A percentile compares a stretch with the other conserved stretches of the same genome.
Conservation (phyloP, 1,140 invertebrate genomes). For the Danaus melanippus region DNA sequence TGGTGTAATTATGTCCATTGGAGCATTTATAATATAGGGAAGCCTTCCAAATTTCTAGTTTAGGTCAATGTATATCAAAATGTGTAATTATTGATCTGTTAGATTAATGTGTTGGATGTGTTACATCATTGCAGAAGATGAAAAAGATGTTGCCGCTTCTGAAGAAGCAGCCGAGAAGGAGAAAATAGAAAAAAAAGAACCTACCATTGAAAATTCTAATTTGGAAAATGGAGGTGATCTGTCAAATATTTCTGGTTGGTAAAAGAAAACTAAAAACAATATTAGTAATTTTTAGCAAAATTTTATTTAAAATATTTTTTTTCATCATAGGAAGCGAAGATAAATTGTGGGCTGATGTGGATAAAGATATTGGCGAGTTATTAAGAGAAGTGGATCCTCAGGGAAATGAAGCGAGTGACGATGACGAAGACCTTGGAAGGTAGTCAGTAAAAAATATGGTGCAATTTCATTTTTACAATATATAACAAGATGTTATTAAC, state of each 20-base stretch:
- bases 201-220: constrained; percentile 39
- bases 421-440: constrained; percentile 78
- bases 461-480: constrained; percentile 11
- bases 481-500: neutral
- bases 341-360: constrained; percentile 81
- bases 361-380: constrained; percentile 81
- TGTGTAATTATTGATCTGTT: too few species aligned
- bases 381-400: constrained; percentile 76
- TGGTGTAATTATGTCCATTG: too few species aligned
- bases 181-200: constrained; percentile 40
- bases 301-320: constrained; percentile 16
- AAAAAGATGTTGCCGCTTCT: constrained; percentile 36
- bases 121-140: constrained; percentile 35
- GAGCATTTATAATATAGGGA: too few species aligned
- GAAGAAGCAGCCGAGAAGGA: constrained; percentile 32
- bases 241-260: constrained; percentile 41
- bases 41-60: too few species aligned
- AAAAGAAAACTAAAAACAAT: constrained; percentile 36
- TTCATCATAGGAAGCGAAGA: constrained; percentile 73
- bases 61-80: too few species aligned
- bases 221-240: constrained; percentile 49
- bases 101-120: too few species aligned
- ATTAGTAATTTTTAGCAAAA: constrained; percentile 2
- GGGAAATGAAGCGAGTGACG: constrained; percentile 77
- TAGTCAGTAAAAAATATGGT: constrained; percentile 23